Conservation (phyloP, 2,888 invertebrate species). For the Blera fallax region DNA sequence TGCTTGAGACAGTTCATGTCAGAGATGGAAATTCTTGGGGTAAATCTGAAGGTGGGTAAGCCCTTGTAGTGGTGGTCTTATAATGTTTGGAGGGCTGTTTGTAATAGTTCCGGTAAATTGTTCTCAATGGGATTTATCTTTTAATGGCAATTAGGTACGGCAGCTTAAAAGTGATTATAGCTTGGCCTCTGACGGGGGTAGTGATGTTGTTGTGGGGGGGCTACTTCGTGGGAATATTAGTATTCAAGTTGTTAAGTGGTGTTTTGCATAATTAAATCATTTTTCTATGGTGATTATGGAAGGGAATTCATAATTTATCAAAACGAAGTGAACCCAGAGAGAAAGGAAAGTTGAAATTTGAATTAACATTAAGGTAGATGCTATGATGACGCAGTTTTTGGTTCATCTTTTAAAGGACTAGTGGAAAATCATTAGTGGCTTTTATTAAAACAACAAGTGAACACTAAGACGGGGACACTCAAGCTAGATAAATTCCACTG, state of each 20-base stretch:
- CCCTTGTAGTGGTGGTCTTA: neutral
- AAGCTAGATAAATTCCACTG: no score
- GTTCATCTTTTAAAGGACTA: neutral
- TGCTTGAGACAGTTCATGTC: neutral
- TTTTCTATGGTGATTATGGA: slow-evolving; percentile 8
- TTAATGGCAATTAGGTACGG: slow-evolving; percentile 46
- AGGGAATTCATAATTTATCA: neutral
- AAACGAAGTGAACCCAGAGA: neutral
- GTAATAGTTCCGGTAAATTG: slow-evolving; percentile 23
- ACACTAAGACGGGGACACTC: no score
- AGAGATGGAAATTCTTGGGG: neutral
- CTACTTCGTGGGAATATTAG: slow-evolving; percentile 27
- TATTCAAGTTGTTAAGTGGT: slow-evolving; percentile 5
- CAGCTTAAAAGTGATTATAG: slow-evolving; percentile 30
- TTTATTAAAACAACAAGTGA: neutral
- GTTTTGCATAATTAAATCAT: slow-evolving; percentile 30
- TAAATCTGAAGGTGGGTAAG: neutral
- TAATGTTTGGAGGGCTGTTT: neutral
- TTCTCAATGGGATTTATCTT: slow-evolving; percentile 39
- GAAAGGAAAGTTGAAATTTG: neutral
- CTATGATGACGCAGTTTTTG: neutral
- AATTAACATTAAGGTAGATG: no score
- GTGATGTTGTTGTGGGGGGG: neutral
- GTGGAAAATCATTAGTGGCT: neutral
- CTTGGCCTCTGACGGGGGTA: neutral